phyloP scores from a whole-genome alignment of 2,113 vertebrate species.

The Chionis minor region DNA sequence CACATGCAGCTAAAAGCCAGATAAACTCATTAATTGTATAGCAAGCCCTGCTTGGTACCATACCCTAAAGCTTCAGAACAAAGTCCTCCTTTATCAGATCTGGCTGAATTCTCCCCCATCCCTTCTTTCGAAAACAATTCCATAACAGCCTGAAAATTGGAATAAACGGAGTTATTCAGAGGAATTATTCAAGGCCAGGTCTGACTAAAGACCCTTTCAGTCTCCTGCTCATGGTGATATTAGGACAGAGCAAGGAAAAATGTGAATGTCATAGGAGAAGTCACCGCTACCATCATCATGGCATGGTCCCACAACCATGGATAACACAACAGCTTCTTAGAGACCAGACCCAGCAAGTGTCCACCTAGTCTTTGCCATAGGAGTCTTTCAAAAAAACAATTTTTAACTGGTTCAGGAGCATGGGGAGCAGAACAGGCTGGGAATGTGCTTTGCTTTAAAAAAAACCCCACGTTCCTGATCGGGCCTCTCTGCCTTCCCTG shows the following conservation, averaged over 20 bases:
- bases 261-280: not conserved
- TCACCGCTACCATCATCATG: not conserved
- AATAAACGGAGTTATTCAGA: conserved; percentile 45
- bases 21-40: conserved; percentile 58
- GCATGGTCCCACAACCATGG: not conserved
- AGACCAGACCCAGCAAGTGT: not conserved
- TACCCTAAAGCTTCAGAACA: conserved; percentile 59
- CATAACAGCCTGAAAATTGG: not conserved
- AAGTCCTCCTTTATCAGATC: conserved; percentile 52
- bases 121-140: not conserved
- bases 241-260: not conserved
- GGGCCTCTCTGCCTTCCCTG: not conserved
- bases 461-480: not conserved
- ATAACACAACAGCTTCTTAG: not conserved
- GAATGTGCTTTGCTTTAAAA: not conserved
- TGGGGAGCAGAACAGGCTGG: not conserved
- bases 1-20: conserved; percentile 46
- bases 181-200: conserved; percentile 16
- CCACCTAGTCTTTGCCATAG: not conserved
- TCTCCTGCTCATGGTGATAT: not conserved
- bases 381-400: not conserved
- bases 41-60: conserved; percentile 53
- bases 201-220: not conserved
- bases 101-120: not conserved
- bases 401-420: not conserved